Percentiles rank a stretch among this genome's conserved stretches.
Conservation (phyloP, 2,888 invertebrate genomes). For the Ommatoiulus sabulosus region DNA sequence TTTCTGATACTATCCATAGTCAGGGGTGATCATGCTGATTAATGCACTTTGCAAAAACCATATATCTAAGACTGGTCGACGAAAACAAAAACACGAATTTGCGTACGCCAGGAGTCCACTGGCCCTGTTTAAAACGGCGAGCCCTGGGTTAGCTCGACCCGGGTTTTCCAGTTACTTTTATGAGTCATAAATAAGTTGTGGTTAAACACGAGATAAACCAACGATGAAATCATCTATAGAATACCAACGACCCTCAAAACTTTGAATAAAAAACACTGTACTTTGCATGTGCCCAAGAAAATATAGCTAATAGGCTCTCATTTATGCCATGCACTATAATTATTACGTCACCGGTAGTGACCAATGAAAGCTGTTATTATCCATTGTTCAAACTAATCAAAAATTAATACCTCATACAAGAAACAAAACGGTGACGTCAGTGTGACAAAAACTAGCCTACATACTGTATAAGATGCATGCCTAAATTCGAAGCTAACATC, state of each 20-base stretch:
- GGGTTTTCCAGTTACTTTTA: background rate
- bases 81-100: background rate
- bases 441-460: background rate
- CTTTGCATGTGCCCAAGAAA: background rate
- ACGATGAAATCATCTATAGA: background rate
- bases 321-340: background rate
- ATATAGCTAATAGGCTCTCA: background rate
- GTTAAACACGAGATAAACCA: background rate
- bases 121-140: background rate
- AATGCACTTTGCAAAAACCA: background rate
- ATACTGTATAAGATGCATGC: too few species aligned
- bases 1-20: background rate
- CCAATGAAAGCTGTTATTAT: background rate
- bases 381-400: background rate
- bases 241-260: background rate
- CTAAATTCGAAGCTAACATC: too few species aligned
- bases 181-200: constrained; percentile 9
- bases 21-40: background rate
- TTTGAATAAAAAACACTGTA: background rate
- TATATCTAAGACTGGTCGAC: background rate
- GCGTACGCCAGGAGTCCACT: constrained; percentile 12
- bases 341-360: background rate
- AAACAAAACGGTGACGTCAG: background rate
- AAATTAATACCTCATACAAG: background rate
- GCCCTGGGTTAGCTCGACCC: background rate